phyloP scores from a whole-genome alignment of 2,888 invertebrate species.

The Anarsia innoxiella region DNA sequence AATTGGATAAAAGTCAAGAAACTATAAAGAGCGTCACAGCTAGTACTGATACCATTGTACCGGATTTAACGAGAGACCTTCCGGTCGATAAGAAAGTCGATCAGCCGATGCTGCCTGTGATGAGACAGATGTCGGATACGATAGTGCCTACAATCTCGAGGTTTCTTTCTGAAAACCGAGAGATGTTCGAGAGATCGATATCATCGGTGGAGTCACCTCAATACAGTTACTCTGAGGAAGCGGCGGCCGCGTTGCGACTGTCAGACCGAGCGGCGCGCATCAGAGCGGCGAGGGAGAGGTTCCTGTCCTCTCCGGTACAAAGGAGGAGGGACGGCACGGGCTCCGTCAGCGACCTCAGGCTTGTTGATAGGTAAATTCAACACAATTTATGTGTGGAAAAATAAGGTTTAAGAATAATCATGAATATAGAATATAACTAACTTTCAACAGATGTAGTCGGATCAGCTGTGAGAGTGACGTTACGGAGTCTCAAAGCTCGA shows the following conservation, averaged over 20 bases:
- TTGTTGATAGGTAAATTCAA: slow-evolving; percentile 49
- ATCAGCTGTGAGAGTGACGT: slow-evolving; percentile 79
- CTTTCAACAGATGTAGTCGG: slow-evolving; percentile 65
- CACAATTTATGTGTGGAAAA: neutral
- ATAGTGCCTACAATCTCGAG: slow-evolving; percentile 46
- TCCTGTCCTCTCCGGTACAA: slow-evolving; percentile 70
- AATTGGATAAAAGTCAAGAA: slow-evolving; percentile 48
- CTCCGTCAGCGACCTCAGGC: slow-evolving; percentile 59
- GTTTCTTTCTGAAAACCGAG: slow-evolving; percentile 41
- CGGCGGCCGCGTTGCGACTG: slow-evolving; percentile 46
- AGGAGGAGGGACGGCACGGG: slow-evolving; percentile 63
- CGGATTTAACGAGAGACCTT: slow-evolving; percentile 33
- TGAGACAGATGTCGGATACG: slow-evolving; percentile 49
- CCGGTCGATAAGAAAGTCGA: slow-evolving; percentile 25
- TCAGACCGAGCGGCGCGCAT: slow-evolving; percentile 75
- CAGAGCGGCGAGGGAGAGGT: slow-evolving; percentile 82
- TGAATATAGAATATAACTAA: neutral
- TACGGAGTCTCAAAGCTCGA: slow-evolving; percentile 42
- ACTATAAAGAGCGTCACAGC: slow-evolving; percentile 41
- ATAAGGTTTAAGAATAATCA: neutral
- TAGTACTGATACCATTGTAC: slow-evolving; percentile 58
- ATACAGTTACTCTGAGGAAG: slow-evolving; percentile 25
- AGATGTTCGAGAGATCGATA: slow-evolving; percentile 45
- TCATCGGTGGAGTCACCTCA: slow-evolving; percentile 40
- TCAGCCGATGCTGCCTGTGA: slow-evolving; percentile 26